A percentile compares a stretch with the other conserved stretches of the same genome.
Conservation (phyloP, 1,140 invertebrate genomes). For the Cydia fagiglandana region DNA sequence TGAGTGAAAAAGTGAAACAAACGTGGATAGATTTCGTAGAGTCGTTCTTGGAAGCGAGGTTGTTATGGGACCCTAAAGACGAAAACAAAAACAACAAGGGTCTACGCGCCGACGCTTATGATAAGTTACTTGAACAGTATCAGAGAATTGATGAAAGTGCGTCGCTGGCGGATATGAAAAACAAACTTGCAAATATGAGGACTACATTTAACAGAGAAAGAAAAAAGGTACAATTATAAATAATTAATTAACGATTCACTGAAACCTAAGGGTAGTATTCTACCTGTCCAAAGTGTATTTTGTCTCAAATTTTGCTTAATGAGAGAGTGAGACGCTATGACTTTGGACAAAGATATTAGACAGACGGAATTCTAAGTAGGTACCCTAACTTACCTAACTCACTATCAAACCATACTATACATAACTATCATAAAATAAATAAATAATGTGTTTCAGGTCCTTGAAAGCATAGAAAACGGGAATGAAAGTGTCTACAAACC, state of each 20-base stretch:
- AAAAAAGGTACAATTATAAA: neutral
- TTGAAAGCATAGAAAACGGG: too few species aligned
- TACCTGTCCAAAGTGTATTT: too few species aligned
- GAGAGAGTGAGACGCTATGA: too few species aligned
- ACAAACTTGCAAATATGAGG: neutral
- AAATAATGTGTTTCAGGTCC: too few species aligned
- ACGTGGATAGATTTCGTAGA: neutral
- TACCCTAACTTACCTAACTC: too few species aligned
- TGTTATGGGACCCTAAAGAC: neutral
- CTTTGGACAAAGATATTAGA: too few species aligned
- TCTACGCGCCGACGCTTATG: neutral
- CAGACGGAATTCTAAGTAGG: too few species aligned
- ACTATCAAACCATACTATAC: too few species aligned
- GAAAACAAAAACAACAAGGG: neutral
- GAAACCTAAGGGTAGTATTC: too few species aligned
- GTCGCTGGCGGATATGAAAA: neutral
- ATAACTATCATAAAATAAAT: too few species aligned
- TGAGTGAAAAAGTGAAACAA: neutral
- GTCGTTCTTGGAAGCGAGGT: neutral
- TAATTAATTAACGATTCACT: neutral
- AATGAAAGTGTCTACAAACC: neutral
- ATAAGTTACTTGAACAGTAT: neutral
- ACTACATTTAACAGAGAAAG: conserved; percentile 3
- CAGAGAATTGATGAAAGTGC: neutral
- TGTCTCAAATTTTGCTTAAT: too few species aligned